A percentile compares a stretch with the other conserved stretches of the same genome.
Conservation (phyloP, 2,888 invertebrate genomes). For the Carcina quercana region DNA sequence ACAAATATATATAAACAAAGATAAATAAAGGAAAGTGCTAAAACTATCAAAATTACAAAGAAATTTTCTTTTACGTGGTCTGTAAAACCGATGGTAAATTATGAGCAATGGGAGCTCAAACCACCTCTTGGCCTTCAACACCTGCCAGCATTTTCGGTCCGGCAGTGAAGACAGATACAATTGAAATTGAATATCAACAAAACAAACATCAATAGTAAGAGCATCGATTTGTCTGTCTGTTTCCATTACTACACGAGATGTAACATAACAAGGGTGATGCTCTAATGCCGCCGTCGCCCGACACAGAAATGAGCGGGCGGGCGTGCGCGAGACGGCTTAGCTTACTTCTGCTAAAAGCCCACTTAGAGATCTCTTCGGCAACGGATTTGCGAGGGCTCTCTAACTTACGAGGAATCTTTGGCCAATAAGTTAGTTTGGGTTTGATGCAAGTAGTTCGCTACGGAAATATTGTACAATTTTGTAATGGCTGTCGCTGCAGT, state of each 20-base stretch:
- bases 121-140: too few species aligned
- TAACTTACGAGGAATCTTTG: slow-evolving; percentile 51
- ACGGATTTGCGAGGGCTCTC: slow-evolving; percentile 63
- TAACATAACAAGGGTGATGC: slow-evolving; percentile 6
- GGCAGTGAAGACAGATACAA: not conserved
- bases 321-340: slow-evolving; percentile 67
- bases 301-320: slow-evolving; percentile 61
- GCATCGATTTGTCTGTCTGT: not conserved
- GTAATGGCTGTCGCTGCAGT: too few species aligned
- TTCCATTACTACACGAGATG: too few species aligned
- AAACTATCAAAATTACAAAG: too few species aligned
- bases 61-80: too few species aligned
- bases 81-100: too few species aligned
- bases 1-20: too few species aligned
- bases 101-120: too few species aligned
- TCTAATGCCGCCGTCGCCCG: slow-evolving; percentile 52
- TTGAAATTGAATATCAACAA: not conserved
- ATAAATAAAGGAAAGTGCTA: too few species aligned
- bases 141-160: too few species aligned
- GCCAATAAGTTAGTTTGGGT: slow-evolving; percentile 56
- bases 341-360: slow-evolving; percentile 70
- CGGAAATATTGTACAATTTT: slow-evolving; percentile 23
- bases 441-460: slow-evolving; percentile 28
- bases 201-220: not conserved
- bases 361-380: slow-evolving; percentile 67